Evolutionary conservation across 2,113 vertebrate genomes (phyloP).

Genomic region (human (Homo sapiens)): DNA sequence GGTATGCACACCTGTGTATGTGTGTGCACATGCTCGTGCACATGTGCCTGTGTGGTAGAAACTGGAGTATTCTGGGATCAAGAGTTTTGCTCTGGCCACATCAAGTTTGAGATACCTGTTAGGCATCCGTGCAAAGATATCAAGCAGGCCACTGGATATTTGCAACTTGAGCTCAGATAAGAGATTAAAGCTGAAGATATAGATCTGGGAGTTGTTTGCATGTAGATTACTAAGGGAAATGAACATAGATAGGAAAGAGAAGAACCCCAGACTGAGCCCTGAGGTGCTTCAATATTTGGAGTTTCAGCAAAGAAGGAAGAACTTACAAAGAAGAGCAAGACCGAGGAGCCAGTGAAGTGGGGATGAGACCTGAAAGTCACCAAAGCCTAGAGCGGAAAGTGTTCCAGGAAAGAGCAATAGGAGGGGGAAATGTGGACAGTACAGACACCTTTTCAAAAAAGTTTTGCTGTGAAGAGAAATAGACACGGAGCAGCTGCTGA

Average conservation of each 20-base stretch:
- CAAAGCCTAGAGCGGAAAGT: neutral
- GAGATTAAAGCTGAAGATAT: constrained; percentile 35
- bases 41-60: too few species aligned
- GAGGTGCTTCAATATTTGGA: neutral
- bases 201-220: constrained; percentile 37
- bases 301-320: neutral
- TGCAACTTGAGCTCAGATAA: constrained; percentile 11
- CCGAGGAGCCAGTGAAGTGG: neutral
- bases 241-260: constrained; percentile 23
- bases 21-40: too few species aligned
- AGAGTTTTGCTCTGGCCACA: neutral
- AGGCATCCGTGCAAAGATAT: neutral
- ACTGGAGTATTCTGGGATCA: neutral
- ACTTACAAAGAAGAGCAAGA: neutral
- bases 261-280: neutral
- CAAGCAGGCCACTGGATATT: neutral
- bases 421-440: neutral
- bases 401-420: neutral
- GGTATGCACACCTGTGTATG: too few species aligned
- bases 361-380: neutral
- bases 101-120: neutral
- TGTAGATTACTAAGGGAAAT: constrained; percentile 41
- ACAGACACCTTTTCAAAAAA: neutral
- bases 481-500: neutral
- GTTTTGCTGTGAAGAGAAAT: neutral